Conservation (phyloP, 2,888 invertebrate genomes). For the Sturmia bella region DNA sequence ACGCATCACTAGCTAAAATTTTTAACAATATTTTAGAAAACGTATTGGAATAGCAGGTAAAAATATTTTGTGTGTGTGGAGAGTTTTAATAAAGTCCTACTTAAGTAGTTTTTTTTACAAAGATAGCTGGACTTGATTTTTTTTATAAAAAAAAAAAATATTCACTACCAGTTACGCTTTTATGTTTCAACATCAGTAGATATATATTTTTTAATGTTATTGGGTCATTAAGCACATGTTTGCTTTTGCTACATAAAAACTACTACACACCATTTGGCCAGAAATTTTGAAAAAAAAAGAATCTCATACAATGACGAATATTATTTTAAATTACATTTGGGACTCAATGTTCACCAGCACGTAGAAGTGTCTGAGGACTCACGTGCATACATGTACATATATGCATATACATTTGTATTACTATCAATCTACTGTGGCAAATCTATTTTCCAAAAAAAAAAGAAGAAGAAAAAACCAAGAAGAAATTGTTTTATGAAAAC, state of each 20-base stretch:
- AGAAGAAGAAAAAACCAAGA: background rate
- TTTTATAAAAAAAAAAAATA: no score
- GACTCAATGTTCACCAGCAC: slow-evolving; percentile 37
- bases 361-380: slow-evolving; percentile 19
- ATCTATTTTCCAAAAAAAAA: background rate
- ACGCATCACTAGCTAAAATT: no score
- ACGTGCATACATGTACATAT: background rate
- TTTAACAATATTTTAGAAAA: no score
- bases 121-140: no score
- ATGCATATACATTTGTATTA: no score
- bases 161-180: no score
- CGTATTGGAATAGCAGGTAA: no score
- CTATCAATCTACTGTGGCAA: no score
- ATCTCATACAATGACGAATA: slow-evolving; percentile 51
- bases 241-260: background rate
- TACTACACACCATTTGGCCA: background rate
- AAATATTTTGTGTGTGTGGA: no score
- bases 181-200: background rate
- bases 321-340: slow-evolving; percentile 66
- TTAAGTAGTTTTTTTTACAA: no score
- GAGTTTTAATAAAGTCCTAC: no score
- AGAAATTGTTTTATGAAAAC: no score
- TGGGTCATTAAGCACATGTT: slow-evolving; percentile 29
- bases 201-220: background rate
- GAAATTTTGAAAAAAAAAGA: slow-evolving; percentile 28